A percentile compares a stretch with the other conserved stretches of the same genome.
These are phyloP conservation scores for Campylomormyrus numenius DNA, from an alignment of 2,113 vertebrate species.

Conservation along the genomic window DNA sequence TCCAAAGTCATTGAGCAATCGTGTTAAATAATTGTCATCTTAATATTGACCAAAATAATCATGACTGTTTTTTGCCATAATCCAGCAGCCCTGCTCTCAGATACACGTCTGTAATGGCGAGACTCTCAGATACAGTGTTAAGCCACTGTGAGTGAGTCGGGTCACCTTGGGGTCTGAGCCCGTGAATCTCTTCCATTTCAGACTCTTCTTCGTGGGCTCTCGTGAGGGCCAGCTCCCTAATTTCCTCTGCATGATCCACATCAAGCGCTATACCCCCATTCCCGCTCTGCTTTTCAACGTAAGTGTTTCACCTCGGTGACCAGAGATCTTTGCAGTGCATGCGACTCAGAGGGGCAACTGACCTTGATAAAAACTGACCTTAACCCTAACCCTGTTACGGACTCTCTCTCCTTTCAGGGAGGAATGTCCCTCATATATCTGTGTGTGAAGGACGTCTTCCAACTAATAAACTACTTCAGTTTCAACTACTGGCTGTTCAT, in stretches of 20 bases:
- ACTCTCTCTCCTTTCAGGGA: constrained; percentile 45
- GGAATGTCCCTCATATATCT: constrained; percentile 65
- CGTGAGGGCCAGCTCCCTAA: constrained; percentile 69
- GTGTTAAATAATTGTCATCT: no score
- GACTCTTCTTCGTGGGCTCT: constrained; percentile 71
- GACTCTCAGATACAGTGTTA: background rate
- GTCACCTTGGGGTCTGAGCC: background rate
- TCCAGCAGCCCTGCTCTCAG: background rate
- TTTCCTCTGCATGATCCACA: constrained; percentile 68
- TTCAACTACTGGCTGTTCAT: constrained; percentile 77
- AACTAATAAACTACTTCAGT: constrained; percentile 73
- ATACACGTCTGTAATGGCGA: background rate
- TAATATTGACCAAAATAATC: background rate
- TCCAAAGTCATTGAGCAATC: background rate
- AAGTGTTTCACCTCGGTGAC: constrained; percentile 21
- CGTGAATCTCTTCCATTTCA: constrained; percentile 28
- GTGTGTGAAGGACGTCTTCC: constrained; percentile 66
- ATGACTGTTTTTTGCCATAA: background rate
- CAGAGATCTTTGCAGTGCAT: background rate
- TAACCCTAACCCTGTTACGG: background rate
- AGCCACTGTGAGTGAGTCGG: background rate
- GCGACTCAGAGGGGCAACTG: background rate
- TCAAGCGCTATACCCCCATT: constrained; percentile 64
- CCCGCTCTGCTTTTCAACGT: constrained; percentile 72
- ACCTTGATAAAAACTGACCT: no score